These are phyloP conservation scores for Caenorhabditis briggsae DNA, from an alignment of 1,140 invertebrate genomes.

Conservation along the genomic window DNA sequence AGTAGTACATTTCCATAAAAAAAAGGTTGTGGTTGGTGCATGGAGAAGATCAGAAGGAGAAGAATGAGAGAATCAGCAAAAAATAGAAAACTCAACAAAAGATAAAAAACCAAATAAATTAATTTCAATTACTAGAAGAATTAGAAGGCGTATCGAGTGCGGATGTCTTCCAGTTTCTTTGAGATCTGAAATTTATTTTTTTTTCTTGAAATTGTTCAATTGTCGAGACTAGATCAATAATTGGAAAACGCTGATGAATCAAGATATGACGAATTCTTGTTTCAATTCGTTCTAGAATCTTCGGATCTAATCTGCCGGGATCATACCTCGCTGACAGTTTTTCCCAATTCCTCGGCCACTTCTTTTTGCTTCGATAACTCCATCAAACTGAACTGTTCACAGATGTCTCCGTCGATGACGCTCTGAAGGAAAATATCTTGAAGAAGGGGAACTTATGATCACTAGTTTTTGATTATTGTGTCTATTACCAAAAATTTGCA, in stretches of 20 bases:
- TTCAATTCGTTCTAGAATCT: neutral
- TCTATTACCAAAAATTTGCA: neutral
- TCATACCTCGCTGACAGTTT: slow-evolving; percentile 90
- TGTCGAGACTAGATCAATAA: no score
- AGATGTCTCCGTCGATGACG: slow-evolving; percentile 97
- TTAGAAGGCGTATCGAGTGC: slow-evolving; percentile 93
- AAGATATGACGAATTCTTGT: neutral
- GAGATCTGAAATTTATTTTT: slow-evolving; percentile 80
- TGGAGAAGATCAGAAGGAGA: neutral
- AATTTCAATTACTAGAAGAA: neutral
- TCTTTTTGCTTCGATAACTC: slow-evolving; percentile 93
- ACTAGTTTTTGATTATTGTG: neutral
- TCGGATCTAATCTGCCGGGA: slow-evolving; percentile 45
- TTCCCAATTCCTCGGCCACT: slow-evolving; percentile 92
- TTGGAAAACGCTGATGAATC: neutral
- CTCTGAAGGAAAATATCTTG: slow-evolving; percentile 82
- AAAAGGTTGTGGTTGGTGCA: neutral
- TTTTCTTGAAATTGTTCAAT: no score
- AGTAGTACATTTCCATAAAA: no score
- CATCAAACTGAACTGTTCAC: slow-evolving; percentile 97
- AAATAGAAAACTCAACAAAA: slow-evolving; percentile 4
- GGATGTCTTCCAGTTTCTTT: slow-evolving; percentile 92
- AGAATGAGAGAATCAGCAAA: neutral
- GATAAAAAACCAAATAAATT: slow-evolving; percentile 6
- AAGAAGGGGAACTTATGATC: neutral